phyloP scores from a whole-genome alignment of 2,888 invertebrate genomes.

The Cephus pulcher region DNA sequence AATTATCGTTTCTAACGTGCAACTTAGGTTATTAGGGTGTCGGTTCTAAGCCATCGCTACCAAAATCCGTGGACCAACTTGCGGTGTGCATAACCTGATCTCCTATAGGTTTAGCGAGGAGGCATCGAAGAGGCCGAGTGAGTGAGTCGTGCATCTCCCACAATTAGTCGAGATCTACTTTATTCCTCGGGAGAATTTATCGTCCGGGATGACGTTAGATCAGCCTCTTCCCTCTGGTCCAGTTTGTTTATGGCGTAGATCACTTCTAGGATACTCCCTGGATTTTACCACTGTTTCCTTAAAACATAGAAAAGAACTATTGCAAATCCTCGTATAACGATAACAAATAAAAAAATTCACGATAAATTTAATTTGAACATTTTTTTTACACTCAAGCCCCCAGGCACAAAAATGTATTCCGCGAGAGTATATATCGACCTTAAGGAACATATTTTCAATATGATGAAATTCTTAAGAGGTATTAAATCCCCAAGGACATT shows the following conservation, averaged over 20 bases:
- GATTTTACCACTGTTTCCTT: background rate
- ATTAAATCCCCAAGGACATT: too few relatives aligned
- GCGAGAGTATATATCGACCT: background rate
- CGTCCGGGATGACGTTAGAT: constrained; percentile 58
- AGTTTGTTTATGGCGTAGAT: constrained; percentile 55
- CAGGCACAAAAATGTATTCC: background rate
- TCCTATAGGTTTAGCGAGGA: constrained; percentile 40
- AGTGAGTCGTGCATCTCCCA: constrained; percentile 64
- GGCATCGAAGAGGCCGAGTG: constrained; percentile 43
- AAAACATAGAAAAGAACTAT: background rate
- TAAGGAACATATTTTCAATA: background rate
- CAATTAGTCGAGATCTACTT: constrained; percentile 66
- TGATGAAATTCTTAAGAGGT: background rate
- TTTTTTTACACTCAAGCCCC: background rate
- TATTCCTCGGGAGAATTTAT: constrained; percentile 63
- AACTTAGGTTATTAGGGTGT: background rate
- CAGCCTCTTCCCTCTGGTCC: constrained; percentile 27
- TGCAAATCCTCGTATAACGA: background rate
- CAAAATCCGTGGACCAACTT: constrained; percentile 40
- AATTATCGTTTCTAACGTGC: background rate
- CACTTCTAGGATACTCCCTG: constrained; percentile 10
- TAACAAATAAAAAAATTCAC: background rate
- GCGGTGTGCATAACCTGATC: constrained; percentile 50
- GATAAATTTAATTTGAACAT: background rate
- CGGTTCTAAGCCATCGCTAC: constrained; percentile 41